Evolutionary conservation across 2,797 vertebrate species (phyloP), one percentile per base, ranked within the genome.

Genomic region (Yasuhikotakia modesta): DNA sequence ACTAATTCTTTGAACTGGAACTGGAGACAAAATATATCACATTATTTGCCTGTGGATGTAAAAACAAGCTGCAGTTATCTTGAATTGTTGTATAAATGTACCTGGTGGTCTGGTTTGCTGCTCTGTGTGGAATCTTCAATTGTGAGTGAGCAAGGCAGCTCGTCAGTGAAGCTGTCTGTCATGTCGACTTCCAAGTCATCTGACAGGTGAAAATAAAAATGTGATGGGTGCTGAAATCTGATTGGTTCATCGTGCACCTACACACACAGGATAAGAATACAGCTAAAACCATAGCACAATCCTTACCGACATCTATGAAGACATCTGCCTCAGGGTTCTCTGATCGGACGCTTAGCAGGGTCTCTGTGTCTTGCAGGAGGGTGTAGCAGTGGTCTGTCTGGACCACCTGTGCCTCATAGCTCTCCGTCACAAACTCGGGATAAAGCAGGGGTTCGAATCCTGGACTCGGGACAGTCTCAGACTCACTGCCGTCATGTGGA

Each of bases 311-410:
- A 85, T 96, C 94, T 71, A 94, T 92, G 70, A 94, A 93, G 80
- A 94, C 89, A 60, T 93, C 91, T 0, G 90, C 91, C 35, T 94
- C 93, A 1, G 87, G 90, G 27, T 83, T 87, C 57, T 94, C 92
- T 0, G 93, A 86, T 45, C 82, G 89, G 81, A 93, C 87, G 0
- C 92, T 92, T 86, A 92, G 90, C 85, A 95, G 88, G 35, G 67
- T 11, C 11, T 92, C 87, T 81, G 85, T 78, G 78, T 89, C 87
- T 39, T 83, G 86, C 16, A 88, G 83, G 69, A 95, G 81, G 24
- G 93, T 96, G 89, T 97, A 99, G 85, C 92, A 94, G 90, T 98
- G 96, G 79, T 99, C 97, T 0, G 89, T 79, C 68, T 93, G 90
- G 39, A 94, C 90, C 1, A 86, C 86, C 69, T 91, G 79, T 43